phyloP scores from a whole-genome alignment of 2,888 invertebrate genomes.

The Drosophila mimica region DNA sequence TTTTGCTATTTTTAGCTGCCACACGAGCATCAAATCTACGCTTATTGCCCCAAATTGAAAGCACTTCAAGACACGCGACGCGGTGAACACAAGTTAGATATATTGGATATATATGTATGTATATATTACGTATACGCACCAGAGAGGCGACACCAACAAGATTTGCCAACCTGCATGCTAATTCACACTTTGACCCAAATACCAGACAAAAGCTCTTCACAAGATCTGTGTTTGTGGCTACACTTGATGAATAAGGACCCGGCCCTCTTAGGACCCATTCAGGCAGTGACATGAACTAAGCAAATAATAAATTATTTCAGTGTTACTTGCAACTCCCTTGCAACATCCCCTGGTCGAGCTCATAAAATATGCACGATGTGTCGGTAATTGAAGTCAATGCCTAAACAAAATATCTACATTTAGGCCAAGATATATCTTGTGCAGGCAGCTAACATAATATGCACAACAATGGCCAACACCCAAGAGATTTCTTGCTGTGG shows the following conservation, averaged over 20 bases:
- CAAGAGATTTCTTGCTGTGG: slow-evolving; percentile 1
- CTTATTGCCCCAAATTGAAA: slow-evolving; percentile 50
- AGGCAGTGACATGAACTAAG: slow-evolving; percentile 47
- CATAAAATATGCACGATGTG: slow-evolving; percentile 70
- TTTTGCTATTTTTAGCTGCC: slow-evolving; percentile 61
- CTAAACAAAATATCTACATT: slow-evolving; percentile 62
- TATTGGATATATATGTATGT: not conserved
- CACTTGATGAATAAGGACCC: slow-evolving; percentile 31
- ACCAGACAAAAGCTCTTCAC: slow-evolving; percentile 25
- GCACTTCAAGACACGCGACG: slow-evolving; percentile 48
- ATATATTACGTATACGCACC: slow-evolving; percentile 39
- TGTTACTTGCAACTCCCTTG: not conserved
- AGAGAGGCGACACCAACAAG: slow-evolving; percentile 14
- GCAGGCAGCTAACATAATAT: slow-evolving; percentile 8
- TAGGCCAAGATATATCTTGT: slow-evolving; percentile 24
- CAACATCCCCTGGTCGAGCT: slow-evolving; percentile 22
- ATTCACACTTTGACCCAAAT: slow-evolving; percentile 74
- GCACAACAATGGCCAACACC: slow-evolving; percentile 13
- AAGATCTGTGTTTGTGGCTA: slow-evolving; percentile 12
- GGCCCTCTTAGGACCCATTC: slow-evolving; percentile 33
- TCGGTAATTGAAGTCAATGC: slow-evolving; percentile 71
- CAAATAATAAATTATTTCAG: slow-evolving; percentile 53
- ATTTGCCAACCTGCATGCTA: slow-evolving; percentile 59
- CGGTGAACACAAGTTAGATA: slow-evolving; percentile 4
- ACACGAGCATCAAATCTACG: slow-evolving; percentile 55